These are phyloP conservation scores for Falco naumanni DNA, from an alignment of 2,797 vertebrate species.

Conservation along the genomic window DNA sequence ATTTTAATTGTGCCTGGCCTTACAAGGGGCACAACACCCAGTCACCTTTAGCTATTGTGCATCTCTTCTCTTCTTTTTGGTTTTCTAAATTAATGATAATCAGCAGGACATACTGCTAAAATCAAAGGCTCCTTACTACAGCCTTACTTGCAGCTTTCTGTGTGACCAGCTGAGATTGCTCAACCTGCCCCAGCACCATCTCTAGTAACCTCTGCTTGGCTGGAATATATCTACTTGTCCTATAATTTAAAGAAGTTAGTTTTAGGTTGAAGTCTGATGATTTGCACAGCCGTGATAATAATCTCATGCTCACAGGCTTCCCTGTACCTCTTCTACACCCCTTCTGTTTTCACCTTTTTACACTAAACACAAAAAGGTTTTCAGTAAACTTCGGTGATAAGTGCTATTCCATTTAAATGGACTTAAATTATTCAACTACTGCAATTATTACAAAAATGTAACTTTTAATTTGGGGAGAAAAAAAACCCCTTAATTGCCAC, in stretches of 20 bases:
- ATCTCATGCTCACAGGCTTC: neutral
- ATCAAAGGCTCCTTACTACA: neutral
- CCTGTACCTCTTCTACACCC: neutral
- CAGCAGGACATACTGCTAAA: neutral
- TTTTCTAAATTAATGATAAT: neutral
- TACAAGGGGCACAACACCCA: neutral
- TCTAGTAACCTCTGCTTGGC: neutral
- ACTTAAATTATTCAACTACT: conserved; percentile 70
- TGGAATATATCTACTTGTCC: neutral
- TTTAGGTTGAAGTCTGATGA: neutral
- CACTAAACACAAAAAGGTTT: conserved; percentile 37
- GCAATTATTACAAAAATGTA: conserved; percentile 70
- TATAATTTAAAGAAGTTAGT: neutral
- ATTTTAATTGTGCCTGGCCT: neutral
- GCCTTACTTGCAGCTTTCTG: neutral
- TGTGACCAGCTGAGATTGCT: neutral
- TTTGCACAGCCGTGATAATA: neutral
- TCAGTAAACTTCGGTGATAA: conserved; percentile 47
- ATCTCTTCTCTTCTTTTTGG: neutral
- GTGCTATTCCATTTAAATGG: conserved; percentile 38
- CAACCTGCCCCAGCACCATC: neutral
- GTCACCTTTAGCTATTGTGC: neutral
- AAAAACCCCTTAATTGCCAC: conserved; percentile 37
- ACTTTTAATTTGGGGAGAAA: conserved; percentile 66
- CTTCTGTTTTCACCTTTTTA: conserved; percentile 44